Conservation (phyloP, 2,888 invertebrate species). For the Bursaphelenchus okinawaensis region DNA sequence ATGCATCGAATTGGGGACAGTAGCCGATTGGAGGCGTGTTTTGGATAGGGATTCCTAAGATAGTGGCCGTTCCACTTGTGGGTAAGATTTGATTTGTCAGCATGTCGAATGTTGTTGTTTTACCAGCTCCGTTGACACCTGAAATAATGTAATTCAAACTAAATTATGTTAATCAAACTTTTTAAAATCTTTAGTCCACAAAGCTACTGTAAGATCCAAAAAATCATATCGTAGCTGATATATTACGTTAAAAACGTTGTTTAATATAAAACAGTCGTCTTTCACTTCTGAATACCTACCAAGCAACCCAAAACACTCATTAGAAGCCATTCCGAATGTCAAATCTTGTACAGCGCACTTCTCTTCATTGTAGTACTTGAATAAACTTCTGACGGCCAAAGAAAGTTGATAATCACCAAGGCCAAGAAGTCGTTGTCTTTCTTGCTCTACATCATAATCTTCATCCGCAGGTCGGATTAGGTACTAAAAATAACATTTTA, state of each 20-base stretch:
- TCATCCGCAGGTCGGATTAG: neutral
- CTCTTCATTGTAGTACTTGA: slow-evolving; percentile 20
- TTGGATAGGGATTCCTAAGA: slow-evolving; percentile 23
- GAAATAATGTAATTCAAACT: neutral
- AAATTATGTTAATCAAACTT: neutral
- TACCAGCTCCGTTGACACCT: slow-evolving; percentile 15
- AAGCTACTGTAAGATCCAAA: too few species aligned
- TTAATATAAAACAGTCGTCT: slow-evolving; percentile 17
- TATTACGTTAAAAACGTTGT: neutral
- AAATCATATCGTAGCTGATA: too few species aligned
- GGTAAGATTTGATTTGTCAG: slow-evolving; percentile 33
- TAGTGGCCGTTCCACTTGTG: slow-evolving; percentile 27
- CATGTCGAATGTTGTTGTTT: slow-evolving; percentile 50
- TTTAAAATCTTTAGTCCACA: neutral
- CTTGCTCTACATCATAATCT: slow-evolving; percentile 17
- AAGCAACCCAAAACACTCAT: slow-evolving; percentile 45
- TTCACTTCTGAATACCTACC: slow-evolving; percentile 35
- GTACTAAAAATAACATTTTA: neutral
- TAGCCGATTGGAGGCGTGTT: slow-evolving; percentile 34
- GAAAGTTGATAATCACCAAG: slow-evolving; percentile 7
- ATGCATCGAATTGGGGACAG: slow-evolving; percentile 49
- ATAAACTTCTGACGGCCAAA: slow-evolving; percentile 12
- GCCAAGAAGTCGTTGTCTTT: slow-evolving; percentile 5
- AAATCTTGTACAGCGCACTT: slow-evolving; percentile 31
- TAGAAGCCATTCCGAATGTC: slow-evolving; percentile 35